Conservation (phyloP, 2,888 invertebrate genomes). For the Athalia circularis region DNA sequence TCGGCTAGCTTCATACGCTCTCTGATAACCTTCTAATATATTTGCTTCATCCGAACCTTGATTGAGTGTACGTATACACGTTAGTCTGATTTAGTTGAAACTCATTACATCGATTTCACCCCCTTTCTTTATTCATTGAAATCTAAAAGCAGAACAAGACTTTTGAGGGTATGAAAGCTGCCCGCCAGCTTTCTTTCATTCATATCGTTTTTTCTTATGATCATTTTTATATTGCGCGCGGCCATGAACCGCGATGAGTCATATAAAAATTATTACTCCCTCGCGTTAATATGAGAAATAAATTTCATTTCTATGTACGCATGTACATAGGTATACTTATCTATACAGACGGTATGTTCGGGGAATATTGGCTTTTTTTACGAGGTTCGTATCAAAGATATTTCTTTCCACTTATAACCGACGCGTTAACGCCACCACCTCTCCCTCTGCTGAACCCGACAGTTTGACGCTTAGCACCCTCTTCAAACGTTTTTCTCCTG, state of each 20-base stretch:
- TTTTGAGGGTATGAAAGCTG: neutral
- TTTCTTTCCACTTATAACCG: neutral
- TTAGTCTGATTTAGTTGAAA: too few species aligned
- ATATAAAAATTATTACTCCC: neutral
- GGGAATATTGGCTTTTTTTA: constrained; percentile 27
- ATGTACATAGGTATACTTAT: neutral
- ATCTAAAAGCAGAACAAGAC: neutral
- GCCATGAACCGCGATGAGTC: neutral
- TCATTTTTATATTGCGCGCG: neutral
- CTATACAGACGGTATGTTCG: neutral
- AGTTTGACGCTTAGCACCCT: too few species aligned
- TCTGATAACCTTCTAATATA: neutral
- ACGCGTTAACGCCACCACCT: too few species aligned
- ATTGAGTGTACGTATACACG: neutral
- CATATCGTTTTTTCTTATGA: neutral
- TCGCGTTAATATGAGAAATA: too few species aligned
- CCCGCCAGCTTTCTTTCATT: neutral
- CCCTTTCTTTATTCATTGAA: too few species aligned
- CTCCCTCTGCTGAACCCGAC: too few species aligned
- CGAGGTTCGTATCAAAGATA: constrained; percentile 25
- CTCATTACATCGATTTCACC: neutral
- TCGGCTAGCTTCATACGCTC: neutral
- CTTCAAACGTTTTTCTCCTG: too few species aligned
- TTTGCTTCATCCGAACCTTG: neutral
- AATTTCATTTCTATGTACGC: neutral